phyloP scores from a whole-genome alignment of 2,113 vertebrate genomes.

The Aviceda subcristata region DNA sequence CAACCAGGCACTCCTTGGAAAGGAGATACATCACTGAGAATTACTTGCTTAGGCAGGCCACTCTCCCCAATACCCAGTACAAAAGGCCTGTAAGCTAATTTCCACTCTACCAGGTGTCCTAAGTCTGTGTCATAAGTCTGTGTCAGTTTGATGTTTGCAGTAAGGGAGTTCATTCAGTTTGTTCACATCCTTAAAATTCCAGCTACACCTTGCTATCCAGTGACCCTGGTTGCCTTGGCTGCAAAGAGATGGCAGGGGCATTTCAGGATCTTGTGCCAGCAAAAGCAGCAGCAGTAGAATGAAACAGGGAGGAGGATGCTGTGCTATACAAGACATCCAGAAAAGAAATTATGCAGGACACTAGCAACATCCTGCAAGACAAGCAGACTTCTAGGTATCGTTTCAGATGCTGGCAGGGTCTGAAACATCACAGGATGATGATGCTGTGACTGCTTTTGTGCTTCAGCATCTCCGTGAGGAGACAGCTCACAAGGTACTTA shows the following conservation, averaged over 20 bases:
- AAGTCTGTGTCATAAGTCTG: background rate
- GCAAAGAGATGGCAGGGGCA: background rate
- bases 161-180: background rate
- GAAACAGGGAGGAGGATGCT: background rate
- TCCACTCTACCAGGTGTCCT: background rate
- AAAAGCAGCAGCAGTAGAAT: background rate
- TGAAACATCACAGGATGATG: background rate
- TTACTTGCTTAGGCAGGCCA: background rate
- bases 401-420: background rate
- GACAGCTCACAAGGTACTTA: background rate
- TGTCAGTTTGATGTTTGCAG: background rate
- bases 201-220: background rate
- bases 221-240: background rate
- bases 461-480: background rate
- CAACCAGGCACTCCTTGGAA: background rate
- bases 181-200: background rate
- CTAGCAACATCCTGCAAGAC: background rate
- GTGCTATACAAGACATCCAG: background rate
- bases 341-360: background rate
- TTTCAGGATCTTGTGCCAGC: background rate
- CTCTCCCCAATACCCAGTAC: background rate
- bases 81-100: background rate
- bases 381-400: background rate
- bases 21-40: background rate
- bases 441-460: background rate